These are phyloP conservation scores for Mastomys natalensis DNA, from an alignment of 2,113 vertebrate genomes.

Conservation along the genomic window DNA sequence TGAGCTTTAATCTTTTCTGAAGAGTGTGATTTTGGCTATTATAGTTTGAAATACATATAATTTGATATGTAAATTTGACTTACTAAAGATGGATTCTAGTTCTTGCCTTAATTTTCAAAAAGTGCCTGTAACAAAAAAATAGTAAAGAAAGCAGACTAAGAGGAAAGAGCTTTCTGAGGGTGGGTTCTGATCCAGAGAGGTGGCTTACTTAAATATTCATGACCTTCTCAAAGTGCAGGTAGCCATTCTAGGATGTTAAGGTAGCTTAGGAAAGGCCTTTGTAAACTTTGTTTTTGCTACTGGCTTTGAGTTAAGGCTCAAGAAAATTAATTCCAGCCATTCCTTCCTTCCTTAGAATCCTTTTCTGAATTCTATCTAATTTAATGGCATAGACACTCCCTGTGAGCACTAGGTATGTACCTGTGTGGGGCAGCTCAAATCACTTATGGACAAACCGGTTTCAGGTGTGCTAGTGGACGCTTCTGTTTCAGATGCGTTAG, in stretches of 20 bases:
- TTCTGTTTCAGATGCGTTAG: background rate
- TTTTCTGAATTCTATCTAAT: background rate
- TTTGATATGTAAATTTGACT: background rate
- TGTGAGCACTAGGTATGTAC: background rate
- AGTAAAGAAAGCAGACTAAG: conserved; percentile 84
- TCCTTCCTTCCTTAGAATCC: background rate
- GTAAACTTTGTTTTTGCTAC: background rate
- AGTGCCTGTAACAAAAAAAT: conserved; percentile 82
- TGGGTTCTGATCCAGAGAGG: conserved; percentile 72
- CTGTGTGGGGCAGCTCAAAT: background rate
- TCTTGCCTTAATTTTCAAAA: conserved; percentile 86
- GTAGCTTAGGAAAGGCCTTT: background rate
- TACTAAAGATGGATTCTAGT: conserved; percentile 68
- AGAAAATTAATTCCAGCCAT: background rate
- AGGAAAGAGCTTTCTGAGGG: conserved; percentile 82
- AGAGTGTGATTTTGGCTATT: background rate
- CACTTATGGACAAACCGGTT: background rate
- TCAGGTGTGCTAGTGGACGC: background rate
- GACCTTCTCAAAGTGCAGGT: background rate
- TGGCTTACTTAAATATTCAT: background rate
- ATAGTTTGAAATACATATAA: conserved; percentile 33
- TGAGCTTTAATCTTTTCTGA: background rate
- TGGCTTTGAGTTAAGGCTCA: conserved; percentile 13
- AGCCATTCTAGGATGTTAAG: no score
- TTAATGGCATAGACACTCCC: background rate